These are phyloP conservation scores for Megaceryle torquata DNA, from an alignment of 2,113 vertebrate genomes.

Conservation along the genomic window DNA sequence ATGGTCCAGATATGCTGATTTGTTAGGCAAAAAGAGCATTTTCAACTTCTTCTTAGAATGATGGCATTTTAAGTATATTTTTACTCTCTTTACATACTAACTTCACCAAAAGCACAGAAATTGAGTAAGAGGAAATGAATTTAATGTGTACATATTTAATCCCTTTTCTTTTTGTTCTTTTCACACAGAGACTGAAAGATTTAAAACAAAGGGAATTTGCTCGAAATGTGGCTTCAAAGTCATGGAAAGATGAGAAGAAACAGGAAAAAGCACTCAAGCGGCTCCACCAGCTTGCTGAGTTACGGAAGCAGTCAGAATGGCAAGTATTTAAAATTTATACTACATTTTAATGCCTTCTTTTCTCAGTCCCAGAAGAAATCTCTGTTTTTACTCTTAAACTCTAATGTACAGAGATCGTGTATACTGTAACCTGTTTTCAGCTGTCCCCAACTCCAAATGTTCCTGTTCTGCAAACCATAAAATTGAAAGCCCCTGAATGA, in stretches of 20 bases:
- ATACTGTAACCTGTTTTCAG: neutral
- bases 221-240: conserved; percentile 96
- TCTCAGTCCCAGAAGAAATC: neutral
- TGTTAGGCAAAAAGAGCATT: neutral
- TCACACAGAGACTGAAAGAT: conserved; percentile 91
- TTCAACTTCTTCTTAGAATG: neutral
- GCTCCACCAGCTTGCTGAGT: conserved; percentile 91
- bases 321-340: conserved; percentile 63
- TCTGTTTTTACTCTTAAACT: neutral
- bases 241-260: conserved; percentile 98
- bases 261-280: conserved; percentile 94
- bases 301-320: conserved; percentile 89
- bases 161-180: conserved; percentile 19
- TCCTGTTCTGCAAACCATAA: conserved; percentile 18
- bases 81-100: neutral
- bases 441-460: neutral
- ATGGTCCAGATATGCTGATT: neutral
- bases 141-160: neutral
- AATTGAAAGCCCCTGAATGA: conserved; percentile 24
- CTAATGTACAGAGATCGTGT: neutral
- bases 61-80: neutral
- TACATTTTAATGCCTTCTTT: neutral
- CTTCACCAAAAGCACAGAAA: neutral
- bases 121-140: neutral
- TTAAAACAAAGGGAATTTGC: conserved; percentile 98